Percentiles rank a stretch among this genome's conserved stretches.
These are phyloP conservation scores for Drosophila engyochracea DNA, from an alignment of 2,888 invertebrate species.

Conservation along the genomic window DNA sequence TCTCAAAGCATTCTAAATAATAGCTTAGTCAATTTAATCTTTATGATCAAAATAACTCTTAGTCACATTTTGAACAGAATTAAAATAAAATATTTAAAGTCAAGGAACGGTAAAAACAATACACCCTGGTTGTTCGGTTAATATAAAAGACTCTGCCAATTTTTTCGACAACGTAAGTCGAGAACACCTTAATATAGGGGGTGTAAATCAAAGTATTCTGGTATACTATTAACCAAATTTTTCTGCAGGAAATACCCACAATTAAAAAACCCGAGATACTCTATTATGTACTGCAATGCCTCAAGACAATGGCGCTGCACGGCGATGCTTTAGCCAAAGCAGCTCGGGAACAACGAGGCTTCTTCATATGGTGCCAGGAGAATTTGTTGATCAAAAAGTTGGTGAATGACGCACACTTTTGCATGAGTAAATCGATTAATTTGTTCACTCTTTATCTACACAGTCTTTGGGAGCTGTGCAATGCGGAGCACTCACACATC, in stretches of 20 bases:
- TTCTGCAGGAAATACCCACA: conserved; percentile 90
- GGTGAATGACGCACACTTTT: conserved; percentile 58
- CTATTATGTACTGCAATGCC: conserved; percentile 95
- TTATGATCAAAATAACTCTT: neutral
- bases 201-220: neutral
- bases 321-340: conserved; percentile 96
- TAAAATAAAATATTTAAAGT: neutral
- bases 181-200: neutral
- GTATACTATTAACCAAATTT: neutral
- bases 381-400: conserved; percentile 97
- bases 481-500: conserved; percentile 97
- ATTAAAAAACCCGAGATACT: conserved; percentile 96
- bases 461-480: conserved; percentile 96
- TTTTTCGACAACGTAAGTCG: no score
- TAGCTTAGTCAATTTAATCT: neutral
- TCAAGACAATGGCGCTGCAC: conserved; percentile 96
- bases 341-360: conserved; percentile 94
- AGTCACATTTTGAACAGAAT: neutral
- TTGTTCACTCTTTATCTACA: neutral
- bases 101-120: neutral
- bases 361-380: conserved; percentile 98
- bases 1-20: neutral
- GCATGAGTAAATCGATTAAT: neutral
- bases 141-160: neutral
- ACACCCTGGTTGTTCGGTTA: neutral